These are phyloP conservation scores for Darevskia nairensis DNA, from an alignment of 2,797 vertebrate genomes.

Conservation along the genomic window DNA sequence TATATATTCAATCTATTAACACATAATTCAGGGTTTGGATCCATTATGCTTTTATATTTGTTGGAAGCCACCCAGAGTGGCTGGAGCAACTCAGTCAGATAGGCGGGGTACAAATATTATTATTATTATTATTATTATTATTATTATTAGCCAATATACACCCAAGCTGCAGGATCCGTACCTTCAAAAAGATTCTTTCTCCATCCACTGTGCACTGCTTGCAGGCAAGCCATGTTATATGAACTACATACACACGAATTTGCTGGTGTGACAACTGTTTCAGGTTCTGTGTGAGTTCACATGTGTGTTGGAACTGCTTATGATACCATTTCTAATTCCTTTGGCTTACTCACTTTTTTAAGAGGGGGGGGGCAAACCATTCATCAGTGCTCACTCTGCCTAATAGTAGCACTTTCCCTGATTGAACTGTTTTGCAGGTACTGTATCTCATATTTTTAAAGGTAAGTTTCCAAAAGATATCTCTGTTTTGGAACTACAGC, in stretches of 20 bases:
- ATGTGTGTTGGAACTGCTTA: neutral
- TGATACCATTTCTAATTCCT: neutral
- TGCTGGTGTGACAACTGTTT: neutral
- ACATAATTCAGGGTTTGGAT: neutral
- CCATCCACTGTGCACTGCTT: neutral
- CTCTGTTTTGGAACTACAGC: neutral
- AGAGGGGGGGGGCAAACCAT: neutral
- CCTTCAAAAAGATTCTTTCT: neutral
- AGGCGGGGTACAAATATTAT: no score
- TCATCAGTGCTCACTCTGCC: neutral
- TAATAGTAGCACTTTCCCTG: no score
- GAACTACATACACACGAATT: neutral
- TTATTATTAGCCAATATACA: neutral
- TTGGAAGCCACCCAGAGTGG: no score
- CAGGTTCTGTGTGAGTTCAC: neutral
- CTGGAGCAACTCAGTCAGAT: no score
- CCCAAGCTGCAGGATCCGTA: neutral
- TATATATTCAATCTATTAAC: neutral
- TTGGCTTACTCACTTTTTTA: neutral
- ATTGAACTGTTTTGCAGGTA: no score
- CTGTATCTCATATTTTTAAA: no score
- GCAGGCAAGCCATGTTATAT: neutral
- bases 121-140: no score
- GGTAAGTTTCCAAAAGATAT: no score
- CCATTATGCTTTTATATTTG: no score